Evolutionary conservation across 2,888 invertebrate species (phyloP), one percentile per base, ranked within the genome.

Genomic region (Dynastes maya): DNA sequence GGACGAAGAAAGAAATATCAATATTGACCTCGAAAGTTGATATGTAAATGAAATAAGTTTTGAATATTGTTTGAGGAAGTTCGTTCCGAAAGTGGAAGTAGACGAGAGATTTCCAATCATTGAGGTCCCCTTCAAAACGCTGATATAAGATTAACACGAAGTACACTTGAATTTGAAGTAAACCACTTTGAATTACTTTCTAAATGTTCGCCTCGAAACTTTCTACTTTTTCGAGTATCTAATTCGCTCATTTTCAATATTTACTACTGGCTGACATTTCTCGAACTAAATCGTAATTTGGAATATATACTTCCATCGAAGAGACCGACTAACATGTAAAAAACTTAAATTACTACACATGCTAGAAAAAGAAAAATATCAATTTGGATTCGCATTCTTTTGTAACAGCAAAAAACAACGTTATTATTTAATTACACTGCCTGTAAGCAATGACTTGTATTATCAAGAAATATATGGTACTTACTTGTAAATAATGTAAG

Each of bases 61-160:
- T 84, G 80, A 83, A 83, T 83, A 84, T 84, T 84, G 83, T 84
- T 84, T 83, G 78, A 80, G 82, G 80, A 83, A 83, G 82, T 84
- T 83, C 82, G 83, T 82, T 83, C 80, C 81, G 83, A 82, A 81
- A 82, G 82, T 80, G 82, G 82, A 81, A 80, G 80, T 80, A 81
- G 82, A 82, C 80, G 22, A 22, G 82, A 82, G 83, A 83, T 82
- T 83, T 83, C 83, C 83, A 84, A 84, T 84, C 84, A 83, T 84
- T 83, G 82, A 81, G 80, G 45, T 49, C 22, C 51, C 45, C 49
- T 49, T 68, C 49, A 45, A 68, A 68, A 68, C 49, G 82, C 83
- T 81, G 82, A 83, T 84, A 84, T 84, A 83, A 83, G 83, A 84
- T 84, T 84, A 84, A 83, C 84, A 83, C 83, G 82, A 82, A 82